These are phyloP conservation scores for Gastracanthus pulcherrimus DNA, from an alignment of 2,888 invertebrate genomes.

Conservation along the genomic window DNA sequence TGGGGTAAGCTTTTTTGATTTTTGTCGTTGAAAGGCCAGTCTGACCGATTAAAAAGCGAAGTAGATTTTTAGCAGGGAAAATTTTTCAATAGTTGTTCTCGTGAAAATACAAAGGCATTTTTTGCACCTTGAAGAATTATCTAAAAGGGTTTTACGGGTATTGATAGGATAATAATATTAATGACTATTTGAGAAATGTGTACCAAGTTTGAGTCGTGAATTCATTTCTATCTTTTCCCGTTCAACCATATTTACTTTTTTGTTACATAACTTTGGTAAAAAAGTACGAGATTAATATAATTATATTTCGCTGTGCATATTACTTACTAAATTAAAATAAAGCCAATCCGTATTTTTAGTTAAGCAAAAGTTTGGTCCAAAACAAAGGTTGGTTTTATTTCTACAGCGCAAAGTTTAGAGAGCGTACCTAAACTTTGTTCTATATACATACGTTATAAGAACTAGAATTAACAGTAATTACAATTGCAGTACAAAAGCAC, in stretches of 20 bases:
- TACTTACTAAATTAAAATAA: background rate
- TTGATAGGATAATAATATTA: too few species aligned
- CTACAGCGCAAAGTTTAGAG: conserved; percentile 20
- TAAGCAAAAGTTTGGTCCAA: background rate
- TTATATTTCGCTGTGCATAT: background rate
- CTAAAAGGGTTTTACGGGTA: background rate
- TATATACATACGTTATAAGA: conserved; percentile 4
- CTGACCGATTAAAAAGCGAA: background rate
- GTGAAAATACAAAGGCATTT: too few species aligned
- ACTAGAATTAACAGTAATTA: conserved; percentile 5
- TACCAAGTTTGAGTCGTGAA: too few species aligned
- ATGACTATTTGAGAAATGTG: too few species aligned
- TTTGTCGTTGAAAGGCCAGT: background rate
- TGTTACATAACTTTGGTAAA: too few species aligned
- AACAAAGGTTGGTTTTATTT: conserved; percentile 22
- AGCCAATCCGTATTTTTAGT: conserved; percentile 3
- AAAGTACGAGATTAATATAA: background rate
- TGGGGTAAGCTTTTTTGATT: conserved; percentile 1
- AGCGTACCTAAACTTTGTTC: conserved; percentile 21
- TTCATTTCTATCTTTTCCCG: too few species aligned
- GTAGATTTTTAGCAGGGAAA: conserved; percentile 3
- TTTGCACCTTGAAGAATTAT: background rate
- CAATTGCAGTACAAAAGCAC: background rate
- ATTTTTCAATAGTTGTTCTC: background rate
- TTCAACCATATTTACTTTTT: too few species aligned